Evolutionary conservation across 53 echinoderm and acorn worm genomes (phyloP), one percentile per base, ranked within the genome.

Genomic region (Stichopus horrens): DNA sequence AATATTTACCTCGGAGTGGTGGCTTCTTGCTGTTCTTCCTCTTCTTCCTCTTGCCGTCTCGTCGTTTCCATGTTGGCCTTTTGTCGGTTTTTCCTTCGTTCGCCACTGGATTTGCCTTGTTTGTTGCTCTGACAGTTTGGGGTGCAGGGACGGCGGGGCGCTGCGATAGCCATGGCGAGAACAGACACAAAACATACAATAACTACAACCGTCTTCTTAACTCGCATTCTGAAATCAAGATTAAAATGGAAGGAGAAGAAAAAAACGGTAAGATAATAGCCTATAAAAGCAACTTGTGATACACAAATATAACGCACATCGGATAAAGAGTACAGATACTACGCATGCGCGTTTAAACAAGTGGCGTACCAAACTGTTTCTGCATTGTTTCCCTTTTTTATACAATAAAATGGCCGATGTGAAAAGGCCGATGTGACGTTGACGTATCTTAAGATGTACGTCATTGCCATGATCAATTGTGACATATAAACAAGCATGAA

Each of bases 111-210:
- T 58, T 81, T 81, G 81, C 57, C 81, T 81, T 56, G 57, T 56
- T 81, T 81, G 81, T 23, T 81, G 56, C 57, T 81, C 58, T 56
- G 55, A 21, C 81, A 81, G 58, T 81, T 58, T 5, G 81, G 81
- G 56, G 81, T 9, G 81, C 81, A 81, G 58, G 81, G 81, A 52
- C 75, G 75, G 56, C 81, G 56, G 57, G 81, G 81, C 21, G 81
- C 81, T 81, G 56, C 81, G 55, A 81, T 58, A 58, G 81, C 81
- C 81, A 81, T 81, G 81, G 58, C 81, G 55, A 81, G 56, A 57
- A 81, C 21, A 56, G 81, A 81, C 9, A 81, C 56, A 58, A 57
- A 81, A 81, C 81, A 81, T 58, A 81, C 9, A 81, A 81, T 9
- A 13, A 18, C 71, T 7, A 81, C 56, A 58, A 56, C 9, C 10